phyloP scores from a whole-genome alignment of 2,888 invertebrate species.

The Caenorhabditis sp. region DNA sequence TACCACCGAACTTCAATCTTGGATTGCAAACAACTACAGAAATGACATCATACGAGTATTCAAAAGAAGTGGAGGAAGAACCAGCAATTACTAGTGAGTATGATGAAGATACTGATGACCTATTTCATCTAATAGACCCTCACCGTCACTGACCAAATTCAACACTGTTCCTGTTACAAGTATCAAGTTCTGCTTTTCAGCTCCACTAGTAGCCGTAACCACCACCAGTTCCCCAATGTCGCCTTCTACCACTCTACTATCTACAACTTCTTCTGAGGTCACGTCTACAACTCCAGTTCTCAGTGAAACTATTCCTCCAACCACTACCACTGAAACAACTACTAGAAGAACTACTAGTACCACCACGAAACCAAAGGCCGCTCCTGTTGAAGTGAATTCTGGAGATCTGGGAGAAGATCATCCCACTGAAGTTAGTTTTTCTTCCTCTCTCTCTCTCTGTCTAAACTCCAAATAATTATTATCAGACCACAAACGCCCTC shows the following conservation, averaged over 20 bases:
- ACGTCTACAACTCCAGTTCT: conserved; percentile 20
- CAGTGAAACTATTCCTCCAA: conserved; percentile 24
- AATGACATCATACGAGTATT: conserved; percentile 61
- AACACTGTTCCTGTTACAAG: neutral
- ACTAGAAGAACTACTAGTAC: conserved; percentile 46
- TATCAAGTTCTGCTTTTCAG: conserved; percentile 33
- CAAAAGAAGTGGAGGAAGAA: conserved; percentile 53
- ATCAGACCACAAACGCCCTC: conserved; percentile 45
- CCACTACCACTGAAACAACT: conserved; percentile 32
- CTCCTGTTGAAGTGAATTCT: conserved; percentile 56
- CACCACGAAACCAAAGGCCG: conserved; percentile 35
- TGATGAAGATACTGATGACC: too few relatives aligned
- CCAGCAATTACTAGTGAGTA: conserved; percentile 43
- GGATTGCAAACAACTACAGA: conserved; percentile 56
- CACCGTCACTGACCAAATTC: neutral
- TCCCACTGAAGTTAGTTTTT: conserved; percentile 46
- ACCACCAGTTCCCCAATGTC: conserved; percentile 28
- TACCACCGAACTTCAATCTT: conserved; percentile 72
- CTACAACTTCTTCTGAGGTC: conserved; percentile 21
- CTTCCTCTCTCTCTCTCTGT: too few relatives aligned
- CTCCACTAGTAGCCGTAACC: conserved; percentile 34
- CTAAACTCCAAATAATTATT: neutral
- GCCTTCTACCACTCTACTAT: too few relatives aligned
- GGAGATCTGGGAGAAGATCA: conserved; percentile 61
- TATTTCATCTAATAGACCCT: neutral